phyloP scores from a whole-genome alignment of 2,797 vertebrate genomes.

The Silurus aristotelis region DNA sequence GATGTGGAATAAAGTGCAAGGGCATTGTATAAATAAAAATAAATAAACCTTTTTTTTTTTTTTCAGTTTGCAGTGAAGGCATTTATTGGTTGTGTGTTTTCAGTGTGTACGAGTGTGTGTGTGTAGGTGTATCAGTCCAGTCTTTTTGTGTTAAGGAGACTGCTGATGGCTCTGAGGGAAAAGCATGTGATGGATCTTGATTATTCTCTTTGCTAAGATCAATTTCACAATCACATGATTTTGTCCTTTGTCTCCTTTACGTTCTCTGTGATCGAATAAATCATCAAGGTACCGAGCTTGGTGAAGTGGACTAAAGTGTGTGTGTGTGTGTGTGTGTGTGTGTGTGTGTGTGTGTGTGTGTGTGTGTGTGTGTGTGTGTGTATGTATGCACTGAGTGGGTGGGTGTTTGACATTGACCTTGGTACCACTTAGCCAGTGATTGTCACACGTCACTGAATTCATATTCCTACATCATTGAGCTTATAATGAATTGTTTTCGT shows the following conservation, averaged over 20 bases:
- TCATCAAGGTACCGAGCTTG: slow-evolving; percentile 27
- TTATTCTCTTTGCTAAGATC: slow-evolving; percentile 46
- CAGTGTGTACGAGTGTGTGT: too few species aligned
- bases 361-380: slow-evolving; percentile 17
- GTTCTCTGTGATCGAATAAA: slow-evolving; percentile 31
- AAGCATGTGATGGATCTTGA: slow-evolving; percentile 51
- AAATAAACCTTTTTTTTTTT: too few species aligned
- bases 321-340: slow-evolving; percentile 19
- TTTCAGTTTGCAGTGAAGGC: too few species aligned
- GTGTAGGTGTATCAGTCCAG: too few species aligned
- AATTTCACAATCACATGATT: slow-evolving; percentile 35
- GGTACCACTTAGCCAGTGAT: slow-evolving; percentile 21
- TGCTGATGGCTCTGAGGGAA: too few species aligned
- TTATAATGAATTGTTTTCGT: slow-evolving; percentile 30
- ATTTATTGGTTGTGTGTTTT: too few species aligned
- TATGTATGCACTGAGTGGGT: neutral
- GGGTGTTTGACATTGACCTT: slow-evolving; percentile 21
- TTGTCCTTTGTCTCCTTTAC: slow-evolving; percentile 18
- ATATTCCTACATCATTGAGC: slow-evolving; percentile 12
- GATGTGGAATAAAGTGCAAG: too few species aligned
- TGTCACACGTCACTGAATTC: slow-evolving; percentile 19
- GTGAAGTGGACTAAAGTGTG: slow-evolving; percentile 24
- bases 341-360: slow-evolving; percentile 17
- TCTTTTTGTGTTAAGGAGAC: too few species aligned
- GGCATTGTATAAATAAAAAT: too few species aligned